Percentiles rank a stretch among this genome's conserved stretches.
Conservation (phyloP, 1,140 invertebrate genomes). For the Drosophila carrolli region DNA sequence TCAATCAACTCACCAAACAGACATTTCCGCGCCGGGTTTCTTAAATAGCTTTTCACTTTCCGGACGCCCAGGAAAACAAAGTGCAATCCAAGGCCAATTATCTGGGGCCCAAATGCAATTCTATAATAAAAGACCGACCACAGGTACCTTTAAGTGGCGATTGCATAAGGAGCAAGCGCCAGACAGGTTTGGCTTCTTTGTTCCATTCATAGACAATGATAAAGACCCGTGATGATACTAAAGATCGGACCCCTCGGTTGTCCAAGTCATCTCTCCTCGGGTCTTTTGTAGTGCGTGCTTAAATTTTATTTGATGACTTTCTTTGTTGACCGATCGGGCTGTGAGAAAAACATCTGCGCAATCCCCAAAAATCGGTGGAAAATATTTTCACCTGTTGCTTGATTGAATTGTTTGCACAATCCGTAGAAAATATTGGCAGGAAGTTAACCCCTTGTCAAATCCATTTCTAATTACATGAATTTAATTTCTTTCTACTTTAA, state of each 20-base stretch:
- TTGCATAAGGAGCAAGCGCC: constrained; percentile 63
- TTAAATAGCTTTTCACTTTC: constrained; percentile 73
- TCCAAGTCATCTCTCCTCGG: constrained; percentile 48
- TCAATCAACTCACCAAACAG: constrained; percentile 39
- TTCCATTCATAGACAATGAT: constrained; percentile 46
- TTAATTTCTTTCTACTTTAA: constrained; percentile 15
- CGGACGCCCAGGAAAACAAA: constrained; percentile 25
- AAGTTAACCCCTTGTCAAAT: constrained; percentile 43
- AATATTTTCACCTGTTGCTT: constrained; percentile 68
- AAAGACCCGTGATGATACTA: constrained; percentile 64
- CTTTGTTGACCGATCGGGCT: constrained; percentile 54
- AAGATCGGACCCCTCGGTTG: constrained; percentile 42
- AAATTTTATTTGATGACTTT: constrained; percentile 72
- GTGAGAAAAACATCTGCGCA: constrained; percentile 51
- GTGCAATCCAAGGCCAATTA: constrained; percentile 62
- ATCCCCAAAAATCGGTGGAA: constrained; percentile 42
- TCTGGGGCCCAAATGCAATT: constrained; percentile 53
- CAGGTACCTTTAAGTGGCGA: constrained; percentile 26
- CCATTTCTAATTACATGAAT: constrained; percentile 35
- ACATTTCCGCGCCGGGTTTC: constrained; percentile 64
- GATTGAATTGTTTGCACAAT: constrained; percentile 40
- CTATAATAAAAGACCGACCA: constrained; percentile 25
- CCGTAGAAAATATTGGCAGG: constrained; percentile 22
- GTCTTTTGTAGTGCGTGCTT: constrained; percentile 56
- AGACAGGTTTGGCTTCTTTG: constrained; percentile 39